Conservation (phyloP, 2,797 vertebrate species). For the Manis javanica region DNA sequence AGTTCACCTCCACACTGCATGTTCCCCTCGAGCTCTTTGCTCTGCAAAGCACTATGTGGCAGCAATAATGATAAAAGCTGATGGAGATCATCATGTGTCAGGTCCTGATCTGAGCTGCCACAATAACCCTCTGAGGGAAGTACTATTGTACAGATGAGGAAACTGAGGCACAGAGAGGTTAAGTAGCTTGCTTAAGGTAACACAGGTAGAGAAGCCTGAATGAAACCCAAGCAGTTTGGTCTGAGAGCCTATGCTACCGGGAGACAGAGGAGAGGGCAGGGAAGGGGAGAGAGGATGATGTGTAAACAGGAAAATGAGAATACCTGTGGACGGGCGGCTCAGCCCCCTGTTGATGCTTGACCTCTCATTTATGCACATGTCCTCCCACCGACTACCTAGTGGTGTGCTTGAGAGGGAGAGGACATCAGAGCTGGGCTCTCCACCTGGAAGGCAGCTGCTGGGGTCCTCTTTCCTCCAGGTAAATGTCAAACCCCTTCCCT, state of each 20-base stretch:
- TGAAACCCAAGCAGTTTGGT: neutral
- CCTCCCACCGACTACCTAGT: neutral
- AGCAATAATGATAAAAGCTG: neutral
- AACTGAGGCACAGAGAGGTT: neutral
- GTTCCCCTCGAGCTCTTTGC: neutral
- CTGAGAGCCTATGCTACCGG: neutral
- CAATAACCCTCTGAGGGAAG: neutral
- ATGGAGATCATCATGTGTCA: neutral
- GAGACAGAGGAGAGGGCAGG: neutral
- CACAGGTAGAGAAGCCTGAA: neutral
- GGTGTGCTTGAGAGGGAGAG: accelerated
- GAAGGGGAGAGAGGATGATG: accelerated
- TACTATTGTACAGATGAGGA: neutral
- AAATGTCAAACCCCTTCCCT: neutral
- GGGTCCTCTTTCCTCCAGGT: neutral
- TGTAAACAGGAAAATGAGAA: neutral
- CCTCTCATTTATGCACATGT: neutral
- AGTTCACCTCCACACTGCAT: neutral
- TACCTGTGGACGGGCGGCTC: accelerated
- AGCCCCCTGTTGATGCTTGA: neutral
- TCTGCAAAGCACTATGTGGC: neutral
- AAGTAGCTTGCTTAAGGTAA: neutral
- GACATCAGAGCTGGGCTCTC: neutral
- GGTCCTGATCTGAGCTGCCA: neutral
- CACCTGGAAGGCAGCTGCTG: neutral